These are phyloP conservation scores for Thecocarcelia acutangulata DNA, from an alignment of 2,888 invertebrate species.

Conservation along the genomic window DNA sequence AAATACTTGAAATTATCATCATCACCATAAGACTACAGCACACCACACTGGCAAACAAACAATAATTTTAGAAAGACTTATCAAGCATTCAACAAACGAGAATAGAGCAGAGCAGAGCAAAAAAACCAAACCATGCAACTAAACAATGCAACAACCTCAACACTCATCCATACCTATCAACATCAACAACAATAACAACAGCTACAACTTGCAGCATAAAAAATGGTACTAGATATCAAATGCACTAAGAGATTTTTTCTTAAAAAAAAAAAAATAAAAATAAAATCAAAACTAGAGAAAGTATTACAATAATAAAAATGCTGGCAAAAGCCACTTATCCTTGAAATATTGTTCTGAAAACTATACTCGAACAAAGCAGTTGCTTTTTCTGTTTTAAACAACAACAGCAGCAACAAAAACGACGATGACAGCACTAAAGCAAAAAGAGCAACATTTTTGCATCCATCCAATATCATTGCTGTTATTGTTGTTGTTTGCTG, in stretches of 20 bases:
- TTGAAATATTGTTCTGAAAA: constrained; percentile 57
- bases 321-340: constrained; percentile 69
- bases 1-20: constrained; percentile 67
- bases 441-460: constrained; percentile 47
- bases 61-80: constrained; percentile 37
- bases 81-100: constrained; percentile 52
- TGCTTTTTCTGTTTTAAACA: constrained; percentile 19
- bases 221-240: constrained; percentile 59
- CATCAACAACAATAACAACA: constrained; percentile 27
- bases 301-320: constrained; percentile 58
- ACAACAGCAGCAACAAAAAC: constrained; percentile 13
- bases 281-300: constrained; percentile 25
- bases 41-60: constrained; percentile 1
- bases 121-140: constrained; percentile 46
- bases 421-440: constrained; percentile 14
- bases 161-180: constrained; percentile 29
- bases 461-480: constrained; percentile 20
- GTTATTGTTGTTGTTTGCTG: constrained; percentile 1
- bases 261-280: constrained; percentile 14
- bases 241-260: constrained; percentile 48
- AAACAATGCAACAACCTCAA: constrained; percentile 48
- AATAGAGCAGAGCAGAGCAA: constrained; percentile 18
- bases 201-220: constrained; percentile 20
- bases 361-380: constrained; percentile 33
- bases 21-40: constrained; percentile 48